Conservation (phyloP, 2,888 invertebrate genomes). For the Limulus polyphemus region DNA sequence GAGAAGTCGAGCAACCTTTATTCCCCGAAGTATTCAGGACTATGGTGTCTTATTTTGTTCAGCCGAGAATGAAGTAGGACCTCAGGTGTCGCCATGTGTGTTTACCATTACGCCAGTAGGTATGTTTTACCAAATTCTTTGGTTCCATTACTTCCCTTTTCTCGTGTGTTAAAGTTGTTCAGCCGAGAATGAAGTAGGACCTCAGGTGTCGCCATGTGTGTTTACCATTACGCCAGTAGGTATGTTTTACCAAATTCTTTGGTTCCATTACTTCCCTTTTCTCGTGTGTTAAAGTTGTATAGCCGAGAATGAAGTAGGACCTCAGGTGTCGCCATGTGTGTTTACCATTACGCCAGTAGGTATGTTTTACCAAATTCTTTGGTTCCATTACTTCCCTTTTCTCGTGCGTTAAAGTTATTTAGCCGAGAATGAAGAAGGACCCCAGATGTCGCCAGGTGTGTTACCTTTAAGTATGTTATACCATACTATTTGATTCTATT, state of each 20-base stretch:
- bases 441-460: conserved; percentile 71
- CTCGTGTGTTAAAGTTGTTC: no score
- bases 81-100: conserved; percentile 71
- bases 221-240: conserved; percentile 87
- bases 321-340: conserved; percentile 71
- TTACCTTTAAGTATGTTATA: conserved; percentile 63
- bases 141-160: no score
- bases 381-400: no score
- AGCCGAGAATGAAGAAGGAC: conserved; percentile 65
- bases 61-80: conserved; percentile 65
- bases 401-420: no score
- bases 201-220: conserved; percentile 71
- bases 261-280: no score
- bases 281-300: no score
- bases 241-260: conserved; percentile 32
- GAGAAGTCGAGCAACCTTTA: conserved; percentile 69
- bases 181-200: conserved; percentile 65
- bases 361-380: conserved; percentile 32
- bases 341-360: conserved; percentile 87
- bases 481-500: no score
- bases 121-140: conserved; percentile 32
- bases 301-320: conserved; percentile 65
- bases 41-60: conserved; percentile 78
- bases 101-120: conserved; percentile 87
- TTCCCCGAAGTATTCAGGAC: conserved; percentile 77